Evolutionary conservation across 2,888 invertebrate genomes (phyloP).

Genomic region (Hipparchia semele): DNA sequence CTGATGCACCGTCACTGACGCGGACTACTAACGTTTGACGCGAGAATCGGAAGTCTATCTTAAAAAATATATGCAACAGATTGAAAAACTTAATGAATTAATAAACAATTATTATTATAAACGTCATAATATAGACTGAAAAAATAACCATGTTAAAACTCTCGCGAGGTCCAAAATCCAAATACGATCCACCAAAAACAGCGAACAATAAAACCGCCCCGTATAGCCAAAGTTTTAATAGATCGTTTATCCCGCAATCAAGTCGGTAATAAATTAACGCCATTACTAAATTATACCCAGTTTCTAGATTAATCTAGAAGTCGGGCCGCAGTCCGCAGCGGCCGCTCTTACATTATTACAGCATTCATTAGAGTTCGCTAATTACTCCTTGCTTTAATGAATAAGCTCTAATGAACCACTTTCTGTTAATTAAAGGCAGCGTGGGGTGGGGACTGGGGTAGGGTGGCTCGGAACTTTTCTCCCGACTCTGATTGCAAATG

Average conservation of each 20-base stretch:
- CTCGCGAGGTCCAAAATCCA: background rate
- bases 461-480: slow-evolving; percentile 72
- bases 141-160: background rate
- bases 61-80: too few relatives aligned
- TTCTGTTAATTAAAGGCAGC: slow-evolving; percentile 94
- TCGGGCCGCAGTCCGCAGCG: slow-evolving; percentile 79
- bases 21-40: too few relatives aligned
- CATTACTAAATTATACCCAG: slow-evolving; percentile 79
- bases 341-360: slow-evolving; percentile 88
- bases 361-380: slow-evolving; percentile 94
- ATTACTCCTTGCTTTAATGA: slow-evolving; percentile 95
- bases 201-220: slow-evolving; percentile 32
- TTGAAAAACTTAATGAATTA: background rate
- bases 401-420: slow-evolving; percentile 96
- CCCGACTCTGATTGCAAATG: slow-evolving; percentile 83
- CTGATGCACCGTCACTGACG: too few relatives aligned
- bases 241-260: slow-evolving; percentile 72
- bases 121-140: background rate
- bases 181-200: slow-evolving; percentile 32
- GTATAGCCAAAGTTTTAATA: slow-evolving; percentile 50
- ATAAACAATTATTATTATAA: background rate
- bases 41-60: too few relatives aligned
- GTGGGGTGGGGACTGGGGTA: slow-evolving; percentile 54
- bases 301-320: slow-evolving; percentile 82
- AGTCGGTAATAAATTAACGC: slow-evolving; percentile 75